Conservation (phyloP, 2,888 invertebrate species). For the Epiblema foenella region DNA sequence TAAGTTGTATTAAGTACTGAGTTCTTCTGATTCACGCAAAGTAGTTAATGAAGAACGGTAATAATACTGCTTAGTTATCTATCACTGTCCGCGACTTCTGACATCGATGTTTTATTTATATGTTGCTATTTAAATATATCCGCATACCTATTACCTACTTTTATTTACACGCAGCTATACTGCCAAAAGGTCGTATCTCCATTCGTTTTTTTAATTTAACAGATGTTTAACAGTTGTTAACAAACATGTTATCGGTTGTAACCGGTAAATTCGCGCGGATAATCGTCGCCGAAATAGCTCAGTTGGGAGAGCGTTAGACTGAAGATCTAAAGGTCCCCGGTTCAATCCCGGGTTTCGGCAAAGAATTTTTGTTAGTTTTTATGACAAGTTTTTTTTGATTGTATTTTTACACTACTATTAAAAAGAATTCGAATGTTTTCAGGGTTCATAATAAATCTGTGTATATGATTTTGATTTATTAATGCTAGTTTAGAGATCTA, state of each 20-base stretch:
- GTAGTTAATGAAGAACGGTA: not conserved
- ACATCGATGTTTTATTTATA: not conserved
- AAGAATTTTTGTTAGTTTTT: constrained; percentile 45
- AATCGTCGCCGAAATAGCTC: constrained; percentile 70
- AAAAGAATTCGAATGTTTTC: too few relatives aligned
- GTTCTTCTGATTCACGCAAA: not conserved
- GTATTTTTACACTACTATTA: too few relatives aligned
- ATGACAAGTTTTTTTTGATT: too few relatives aligned
- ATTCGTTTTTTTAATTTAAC: not conserved
- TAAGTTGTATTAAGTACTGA: too few relatives aligned
- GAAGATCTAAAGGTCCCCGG: constrained; percentile 78
- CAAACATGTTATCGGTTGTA: constrained; percentile 19
- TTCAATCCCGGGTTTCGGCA: constrained; percentile 76
- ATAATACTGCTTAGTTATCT: not conserved
- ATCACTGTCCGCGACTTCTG: not conserved
- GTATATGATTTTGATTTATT: too few relatives aligned
- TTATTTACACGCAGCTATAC: not conserved
- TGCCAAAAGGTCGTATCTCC: not conserved
- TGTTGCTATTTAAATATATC: not conserved
- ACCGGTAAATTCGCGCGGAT: not conserved
- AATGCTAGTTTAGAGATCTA: too few relatives aligned
- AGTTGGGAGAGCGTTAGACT: constrained; percentile 80
- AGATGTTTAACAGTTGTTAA: not conserved
- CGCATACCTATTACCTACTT: not conserved
- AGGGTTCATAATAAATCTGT: too few relatives aligned